Base-by-base conservation (phyloP, 92 coral and sea anemone species). In the Metridium senile region DNA sequence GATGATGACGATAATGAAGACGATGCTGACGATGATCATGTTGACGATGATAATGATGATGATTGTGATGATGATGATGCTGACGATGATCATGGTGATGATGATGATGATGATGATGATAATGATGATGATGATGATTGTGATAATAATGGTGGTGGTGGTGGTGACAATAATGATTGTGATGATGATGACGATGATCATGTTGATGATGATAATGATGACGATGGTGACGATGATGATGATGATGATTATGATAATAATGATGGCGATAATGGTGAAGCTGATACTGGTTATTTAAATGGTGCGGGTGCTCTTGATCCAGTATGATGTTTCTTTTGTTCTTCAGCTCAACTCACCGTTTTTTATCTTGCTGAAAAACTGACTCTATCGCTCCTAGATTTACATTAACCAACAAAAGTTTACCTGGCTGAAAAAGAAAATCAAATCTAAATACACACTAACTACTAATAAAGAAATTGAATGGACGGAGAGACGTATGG, bases 341-440 rank as follows among this genome's bases (percentile, higher is more conserved):
- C 8, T 4, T 2, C 3, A 4, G 61, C 69, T 63, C 21, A 58
- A 9, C 68, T 56, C 71, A 89, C 93, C 93, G 80, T 54, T 71
- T 75, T 21, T 82, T 87, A 53, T 91, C 90, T 51, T 75, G 90
- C 13, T 74, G 87, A 54, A 79, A 84, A 7, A 87, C 82, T 23
- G 90, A 87, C 23, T 91, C 97, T 2, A 90, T 91, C 58, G 82
- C 57, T 30, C 97, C 97, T n/a, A 91, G 82, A 10, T 90, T 92
- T 18, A 91, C 93, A 39, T 88, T 91, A 21, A 83, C 92, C 39
- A 91, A 75, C 29, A 91, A 80, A 25, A 91, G 81, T 62, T 91
- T 91, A n/a, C 97, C 97, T 2, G 93, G 74, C 97, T 91, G 74
- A 20, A 33, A 39, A 19, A 13, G 33, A 62, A 59, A 20, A 33